phyloP scores from a whole-genome alignment of 37 sponge, comb jelly and placozoan genomes.

The Beroe ovata region DNA sequence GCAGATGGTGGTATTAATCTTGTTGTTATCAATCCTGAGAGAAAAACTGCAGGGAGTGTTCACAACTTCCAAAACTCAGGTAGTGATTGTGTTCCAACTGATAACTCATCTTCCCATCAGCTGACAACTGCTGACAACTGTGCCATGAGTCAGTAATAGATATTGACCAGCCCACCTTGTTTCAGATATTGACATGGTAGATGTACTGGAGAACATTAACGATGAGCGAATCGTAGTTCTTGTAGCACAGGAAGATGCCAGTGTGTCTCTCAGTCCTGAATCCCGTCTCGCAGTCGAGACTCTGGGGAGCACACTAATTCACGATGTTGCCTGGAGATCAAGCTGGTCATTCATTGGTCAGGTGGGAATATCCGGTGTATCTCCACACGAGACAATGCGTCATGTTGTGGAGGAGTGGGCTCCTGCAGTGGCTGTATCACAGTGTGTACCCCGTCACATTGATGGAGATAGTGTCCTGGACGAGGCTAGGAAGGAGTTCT shows the following conservation, averaged over 20 bases:
- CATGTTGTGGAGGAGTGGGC: neutral
- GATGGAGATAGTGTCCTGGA: slow-evolving; percentile 2
- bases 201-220: slow-evolving; percentile 13
- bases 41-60: slow-evolving; percentile 55
- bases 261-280: neutral
- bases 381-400: slow-evolving; percentile 17
- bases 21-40: slow-evolving; percentile 34
- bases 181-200: slow-evolving; percentile 47
- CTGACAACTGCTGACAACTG: no score
- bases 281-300: neutral
- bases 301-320: slow-evolving; percentile 48
- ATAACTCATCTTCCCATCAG: no score
- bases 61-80: slow-evolving; percentile 59
- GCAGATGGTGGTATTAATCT: slow-evolving; percentile 43
- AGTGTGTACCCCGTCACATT: slow-evolving; percentile 16
- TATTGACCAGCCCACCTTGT: no score
- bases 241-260: slow-evolving; percentile 57
- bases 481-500: slow-evolving; percentile 8
- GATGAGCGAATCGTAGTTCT: slow-evolving; percentile 38
- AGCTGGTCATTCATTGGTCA: slow-evolving; percentile 45
- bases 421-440: slow-evolving; percentile 28
- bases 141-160: no score
- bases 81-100: neutral
- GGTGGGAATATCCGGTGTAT: slow-evolving; percentile 26
- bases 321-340: slow-evolving; percentile 33